phyloP scores from a whole-genome alignment of 2,888 invertebrate species.

The Synergus gifuensis region DNA sequence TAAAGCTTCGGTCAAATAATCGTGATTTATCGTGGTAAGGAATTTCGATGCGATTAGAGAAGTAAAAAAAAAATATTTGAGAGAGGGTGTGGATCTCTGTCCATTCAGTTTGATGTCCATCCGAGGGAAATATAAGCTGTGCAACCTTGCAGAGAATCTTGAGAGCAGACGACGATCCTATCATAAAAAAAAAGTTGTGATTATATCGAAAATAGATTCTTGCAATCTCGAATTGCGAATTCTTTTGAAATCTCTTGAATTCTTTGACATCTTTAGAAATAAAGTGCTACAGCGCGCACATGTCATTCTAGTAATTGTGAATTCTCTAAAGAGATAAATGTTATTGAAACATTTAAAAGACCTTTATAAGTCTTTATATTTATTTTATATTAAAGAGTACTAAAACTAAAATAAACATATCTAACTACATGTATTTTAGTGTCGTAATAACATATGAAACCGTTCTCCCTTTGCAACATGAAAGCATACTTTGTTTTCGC shows the following conservation, averaged over 20 bases:
- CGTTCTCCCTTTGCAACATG: not conserved
- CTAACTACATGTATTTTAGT: not conserved
- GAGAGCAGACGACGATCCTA: too few species aligned
- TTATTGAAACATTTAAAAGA: not conserved
- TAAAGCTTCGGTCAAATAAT: conserved; percentile 77
- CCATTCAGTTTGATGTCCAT: conserved; percentile 30
- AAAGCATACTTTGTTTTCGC: conserved; percentile 5
- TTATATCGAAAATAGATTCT: too few species aligned
- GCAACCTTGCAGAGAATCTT: too few species aligned
- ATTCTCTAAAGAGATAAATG: not conserved
- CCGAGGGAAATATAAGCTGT: not conserved
- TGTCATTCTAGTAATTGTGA: too few species aligned
- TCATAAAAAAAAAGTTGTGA: too few species aligned
- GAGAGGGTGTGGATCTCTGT: conserved; percentile 22
- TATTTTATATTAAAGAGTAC: not conserved
- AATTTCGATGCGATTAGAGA: conserved; percentile 70
- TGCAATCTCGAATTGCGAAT: too few species aligned
- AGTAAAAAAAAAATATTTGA: conserved; percentile 51
- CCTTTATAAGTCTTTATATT: not conserved
- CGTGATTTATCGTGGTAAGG: conserved; percentile 77
- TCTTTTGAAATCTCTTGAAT: too few species aligned
- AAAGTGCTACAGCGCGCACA: too few species aligned
- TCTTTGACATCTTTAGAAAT: too few species aligned
- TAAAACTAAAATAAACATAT: not conserved
- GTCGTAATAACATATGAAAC: not conserved